phyloP scores from a whole-genome alignment of 2,113 vertebrate species.

The Lophochroa leadbeateri region DNA sequence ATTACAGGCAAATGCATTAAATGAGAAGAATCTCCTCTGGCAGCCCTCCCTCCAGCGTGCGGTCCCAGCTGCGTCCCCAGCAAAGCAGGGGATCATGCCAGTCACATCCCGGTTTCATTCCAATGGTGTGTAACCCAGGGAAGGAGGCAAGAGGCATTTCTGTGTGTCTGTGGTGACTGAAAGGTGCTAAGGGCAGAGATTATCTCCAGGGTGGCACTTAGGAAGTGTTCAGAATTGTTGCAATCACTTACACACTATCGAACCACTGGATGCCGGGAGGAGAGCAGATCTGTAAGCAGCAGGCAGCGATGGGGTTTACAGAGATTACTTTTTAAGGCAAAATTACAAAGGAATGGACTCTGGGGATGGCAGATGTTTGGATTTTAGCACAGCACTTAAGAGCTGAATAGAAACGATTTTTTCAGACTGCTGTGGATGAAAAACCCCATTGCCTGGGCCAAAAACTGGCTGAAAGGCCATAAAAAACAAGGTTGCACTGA shows the following conservation, averaged over 20 bases:
- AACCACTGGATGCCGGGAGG: neutral
- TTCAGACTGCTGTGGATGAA: constrained; percentile 30
- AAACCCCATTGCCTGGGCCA: neutral
- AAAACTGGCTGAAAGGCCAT: neutral
- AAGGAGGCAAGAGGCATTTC: neutral
- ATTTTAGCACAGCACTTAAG: constrained; percentile 39
- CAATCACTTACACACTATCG: neutral
- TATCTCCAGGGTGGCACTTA: neutral
- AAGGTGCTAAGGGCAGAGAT: neutral
- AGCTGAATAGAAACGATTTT: neutral
- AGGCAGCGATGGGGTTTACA: constrained; percentile 25
- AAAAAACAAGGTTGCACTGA: neutral
- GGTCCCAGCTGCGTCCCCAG: neutral
- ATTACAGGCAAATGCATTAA: neutral
- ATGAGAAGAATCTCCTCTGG: neutral
- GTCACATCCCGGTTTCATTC: neutral
- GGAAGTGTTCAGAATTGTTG: neutral
- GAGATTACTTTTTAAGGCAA: constrained; percentile 52
- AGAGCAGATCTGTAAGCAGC: constrained; percentile 40
- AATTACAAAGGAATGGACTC: constrained; percentile 52
- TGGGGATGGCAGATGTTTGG: constrained; percentile 60
- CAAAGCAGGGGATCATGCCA: fast-evolving
- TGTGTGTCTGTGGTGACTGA: neutral
- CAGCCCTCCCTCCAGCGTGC: fast-evolving
- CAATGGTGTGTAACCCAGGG: neutral